Percentiles rank a stretch among this genome's conserved stretches.
Conservation (phyloP, 1,140 invertebrate genomes). For the Lamellibrachia luymesi region DNA sequence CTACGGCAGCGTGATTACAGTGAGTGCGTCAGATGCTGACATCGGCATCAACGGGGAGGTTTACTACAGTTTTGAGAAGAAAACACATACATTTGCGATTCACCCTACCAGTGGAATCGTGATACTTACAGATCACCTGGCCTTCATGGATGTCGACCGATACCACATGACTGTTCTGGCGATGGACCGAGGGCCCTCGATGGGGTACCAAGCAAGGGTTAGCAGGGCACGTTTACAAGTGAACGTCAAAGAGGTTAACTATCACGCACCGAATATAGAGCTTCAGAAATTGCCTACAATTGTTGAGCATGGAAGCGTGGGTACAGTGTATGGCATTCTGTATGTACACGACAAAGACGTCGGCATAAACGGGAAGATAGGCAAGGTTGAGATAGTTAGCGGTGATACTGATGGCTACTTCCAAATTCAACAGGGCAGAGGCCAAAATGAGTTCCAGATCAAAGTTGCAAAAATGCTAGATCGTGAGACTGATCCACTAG, state of each 20-base stretch:
- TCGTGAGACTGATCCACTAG: constrained; percentile 62
- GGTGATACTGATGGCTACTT: constrained; percentile 81
- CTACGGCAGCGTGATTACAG: constrained; percentile 63
- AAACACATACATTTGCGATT: constrained; percentile 81
- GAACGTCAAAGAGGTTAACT: constrained; percentile 79
- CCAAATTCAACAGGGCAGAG: constrained; percentile 63
- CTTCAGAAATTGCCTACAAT: constrained; percentile 74
- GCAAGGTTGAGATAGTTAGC: constrained; percentile 79
- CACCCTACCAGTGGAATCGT: constrained; percentile 89
- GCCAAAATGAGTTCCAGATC: constrained; percentile 58
- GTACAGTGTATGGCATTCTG: constrained; percentile 76
- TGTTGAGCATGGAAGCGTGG: constrained; percentile 66
- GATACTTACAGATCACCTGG: constrained; percentile 75
- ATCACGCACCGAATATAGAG: constrained; percentile 79
- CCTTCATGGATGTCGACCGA: constrained; percentile 34
- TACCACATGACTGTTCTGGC: constrained; percentile 79
- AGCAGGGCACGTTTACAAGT: constrained; percentile 75
- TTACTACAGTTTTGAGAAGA: constrained; percentile 88
- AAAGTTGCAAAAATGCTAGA: constrained; percentile 65
- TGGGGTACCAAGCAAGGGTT: constrained; percentile 60
- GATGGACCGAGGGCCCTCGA: constrained; percentile 74
- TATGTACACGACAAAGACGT: constrained; percentile 78
- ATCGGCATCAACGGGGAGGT: constrained; percentile 91
- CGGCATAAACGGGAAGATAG: constrained; percentile 80
- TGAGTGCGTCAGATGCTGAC: constrained; percentile 88